These are phyloP conservation scores for Cephalopholis sonnerati DNA, from an alignment of 2,113 vertebrate genomes.

Conservation along the genomic window DNA sequence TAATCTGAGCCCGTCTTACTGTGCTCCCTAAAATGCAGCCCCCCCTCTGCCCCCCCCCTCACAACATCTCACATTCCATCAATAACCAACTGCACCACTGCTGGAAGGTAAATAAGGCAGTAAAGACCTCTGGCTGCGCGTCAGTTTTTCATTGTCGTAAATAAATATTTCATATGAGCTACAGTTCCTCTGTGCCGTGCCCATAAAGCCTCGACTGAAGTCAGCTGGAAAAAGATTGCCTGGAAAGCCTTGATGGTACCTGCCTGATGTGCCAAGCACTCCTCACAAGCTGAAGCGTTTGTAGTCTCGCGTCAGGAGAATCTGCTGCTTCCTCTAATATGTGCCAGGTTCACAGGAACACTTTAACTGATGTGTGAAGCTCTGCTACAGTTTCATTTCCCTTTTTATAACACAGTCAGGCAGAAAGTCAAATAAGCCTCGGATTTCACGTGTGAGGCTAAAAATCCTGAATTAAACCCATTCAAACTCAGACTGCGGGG, in stretches of 20 bases:
- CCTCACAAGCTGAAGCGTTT: constrained; percentile 19
- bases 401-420: neutral
- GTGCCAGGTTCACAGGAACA: constrained; percentile 1
- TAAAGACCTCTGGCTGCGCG: constrained; percentile 20
- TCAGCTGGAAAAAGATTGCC: constrained; percentile 45
- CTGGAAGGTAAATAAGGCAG: constrained; percentile 35
- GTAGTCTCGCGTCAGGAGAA: constrained; percentile 41
- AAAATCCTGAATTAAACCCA: neutral
- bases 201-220: constrained; percentile 37
- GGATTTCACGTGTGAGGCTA: neutral
- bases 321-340: constrained; percentile 35
- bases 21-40: neutral
- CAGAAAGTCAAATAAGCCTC: neutral
- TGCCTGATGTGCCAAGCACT: constrained; percentile 43
- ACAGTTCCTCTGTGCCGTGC: constrained; percentile 30
- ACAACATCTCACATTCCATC: neutral
- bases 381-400: constrained; percentile 3
- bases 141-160: constrained; percentile 21
- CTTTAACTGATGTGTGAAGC: constrained; percentile 19
- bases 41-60: neutral
- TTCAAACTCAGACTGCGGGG: constrained; percentile 10
- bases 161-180: constrained; percentile 62
- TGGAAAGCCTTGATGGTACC: constrained; percentile 50
- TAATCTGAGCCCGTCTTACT: neutral
- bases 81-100: constrained; percentile 21